Base-by-base conservation (phyloP, 2,888 invertebrate genomes). In the Helicoverpa assulta region DNA sequence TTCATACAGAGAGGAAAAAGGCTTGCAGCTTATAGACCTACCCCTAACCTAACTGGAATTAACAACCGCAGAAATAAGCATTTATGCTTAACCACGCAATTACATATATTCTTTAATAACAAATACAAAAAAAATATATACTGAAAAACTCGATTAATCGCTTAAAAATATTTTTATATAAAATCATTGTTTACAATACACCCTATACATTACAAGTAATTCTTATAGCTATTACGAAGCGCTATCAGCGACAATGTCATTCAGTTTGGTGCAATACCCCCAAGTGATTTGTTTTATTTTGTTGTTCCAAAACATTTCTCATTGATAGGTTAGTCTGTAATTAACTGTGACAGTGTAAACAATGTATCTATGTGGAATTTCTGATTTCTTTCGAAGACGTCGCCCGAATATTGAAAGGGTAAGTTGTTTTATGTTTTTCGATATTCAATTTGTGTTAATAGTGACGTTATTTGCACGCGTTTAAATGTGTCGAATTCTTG, bases 301-400 rank as follows among this genome's bases (percentile, higher is more conserved):
- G 76, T 61, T 81, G 59, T 76, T 81, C 51, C 67, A 76, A 70
- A 66, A 58, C 69, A 56, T 65, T 64, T 12, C 14, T 58, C 60
- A 63, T 57, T 70, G 54, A 55, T 33, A 54, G 56, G 66, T 61
- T 58, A 75, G 56, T 75, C 40, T 57, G 55, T 56, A 33, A 53
- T 33, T 61, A 54, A 47, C 53, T 67, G 80, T 66, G 71, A 63
- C 33, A 71, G 77, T 70, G 65, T 29, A 54, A 68, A 80, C 73
- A 61, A 93, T 95, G 94, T 95, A 94, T 86, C 82, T 93, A 85
- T 94, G 93, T 80, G 91, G 93, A 10, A 90, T 95, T 62, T 92
- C 93, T 18, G 90, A 90, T 8, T 95, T 95, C 76, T 95, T 94
- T 83, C 87, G 88, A 26, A 89, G 92, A 50, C 88, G 85, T 5